Evolutionary conservation across 1,140 invertebrate species (phyloP), one percentile per base, ranked within the genome.

Genomic region (Drosophila pruinosa): DNA sequence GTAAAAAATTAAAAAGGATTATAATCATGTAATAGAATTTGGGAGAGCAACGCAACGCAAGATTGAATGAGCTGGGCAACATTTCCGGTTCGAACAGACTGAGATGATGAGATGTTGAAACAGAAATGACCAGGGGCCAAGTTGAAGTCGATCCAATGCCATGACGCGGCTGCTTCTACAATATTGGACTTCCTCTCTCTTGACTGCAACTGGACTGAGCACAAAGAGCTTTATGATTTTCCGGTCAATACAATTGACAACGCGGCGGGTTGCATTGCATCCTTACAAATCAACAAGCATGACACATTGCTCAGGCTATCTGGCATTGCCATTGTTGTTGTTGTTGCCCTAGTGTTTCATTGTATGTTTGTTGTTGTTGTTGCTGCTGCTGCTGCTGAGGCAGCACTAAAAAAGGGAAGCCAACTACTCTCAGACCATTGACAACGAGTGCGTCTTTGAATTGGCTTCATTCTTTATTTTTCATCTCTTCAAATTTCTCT

Each of bases 151-250:
- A 28, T 14, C 67, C 62, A 58, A 71, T 28, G 72, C 45, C 75
- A 83, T 83, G 79, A 83, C 67, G 62, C 53, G 45, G 48, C 56
- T 26, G 70, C 79, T 74, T 67, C 74, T 53, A n/a, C n/a, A n/a
- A n/a, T n/a, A 67, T 54, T 62, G 53, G 72, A 85, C 70, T 86
- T 80, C 81, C 81, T 80, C 68, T 63, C 38, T 21, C 34, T 52
- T 26, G 50, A 17, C 58, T 24, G 52, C 17, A 36, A 36, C 17
- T 38, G 45, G 34, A 19, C 39, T 19, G 39, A 17, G 19, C 67
- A 86, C 81, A 85, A 85, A 80, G 81, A 85, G 81, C 81, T 85
- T 85, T 85, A 86, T 85, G 81, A 85, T 85, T 85, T 85, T 85
- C 81, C 81, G 81, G 81, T 85, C 81, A 85, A 85, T 85, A 85